phyloP scores from a whole-genome alignment of 2,113 vertebrate genomes.

The Malurus elegans region DNA sequence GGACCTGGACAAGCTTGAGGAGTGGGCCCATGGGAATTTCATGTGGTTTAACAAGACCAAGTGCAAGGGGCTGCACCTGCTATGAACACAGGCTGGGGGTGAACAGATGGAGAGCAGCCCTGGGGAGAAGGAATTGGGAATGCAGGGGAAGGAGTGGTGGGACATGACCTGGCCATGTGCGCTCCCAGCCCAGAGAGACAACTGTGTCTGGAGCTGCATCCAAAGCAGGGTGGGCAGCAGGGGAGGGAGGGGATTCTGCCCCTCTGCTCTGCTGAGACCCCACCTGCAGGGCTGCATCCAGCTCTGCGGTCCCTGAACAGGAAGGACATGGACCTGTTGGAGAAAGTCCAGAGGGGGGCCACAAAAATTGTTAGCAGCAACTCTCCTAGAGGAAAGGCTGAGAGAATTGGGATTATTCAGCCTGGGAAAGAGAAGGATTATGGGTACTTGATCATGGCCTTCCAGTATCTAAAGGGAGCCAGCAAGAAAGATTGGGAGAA shows the following conservation, averaged over 20 bases:
- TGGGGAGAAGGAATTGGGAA: not conserved
- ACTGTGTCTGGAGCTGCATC: fast-evolving
- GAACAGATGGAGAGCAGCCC: not conserved
- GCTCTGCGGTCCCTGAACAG: not conserved
- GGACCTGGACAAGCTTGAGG: not conserved
- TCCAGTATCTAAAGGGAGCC: not conserved
- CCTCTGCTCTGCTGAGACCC: not conserved
- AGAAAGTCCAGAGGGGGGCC: fast-evolving
- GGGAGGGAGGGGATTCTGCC: not conserved
- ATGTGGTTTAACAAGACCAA: fast-evolving
- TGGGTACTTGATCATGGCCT: not conserved
- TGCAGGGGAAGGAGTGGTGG: not conserved
- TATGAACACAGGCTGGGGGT: not conserved
- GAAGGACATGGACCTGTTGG: not conserved
- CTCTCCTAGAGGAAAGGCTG: not conserved
- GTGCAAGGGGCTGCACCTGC: not conserved
- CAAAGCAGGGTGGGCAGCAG: not conserved
- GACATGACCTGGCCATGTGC: not conserved
- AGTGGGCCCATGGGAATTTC: not conserved
- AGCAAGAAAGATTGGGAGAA: not conserved
- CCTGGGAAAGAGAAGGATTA: not conserved
- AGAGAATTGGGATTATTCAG: not conserved
- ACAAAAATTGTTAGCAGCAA: not conserved
- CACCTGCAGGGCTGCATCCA: fast-evolving
- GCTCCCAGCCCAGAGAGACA: not conserved